Base-by-base conservation (phyloP, 2,888 invertebrate species). In the Amblyjoppa fuscipennis region DNA sequence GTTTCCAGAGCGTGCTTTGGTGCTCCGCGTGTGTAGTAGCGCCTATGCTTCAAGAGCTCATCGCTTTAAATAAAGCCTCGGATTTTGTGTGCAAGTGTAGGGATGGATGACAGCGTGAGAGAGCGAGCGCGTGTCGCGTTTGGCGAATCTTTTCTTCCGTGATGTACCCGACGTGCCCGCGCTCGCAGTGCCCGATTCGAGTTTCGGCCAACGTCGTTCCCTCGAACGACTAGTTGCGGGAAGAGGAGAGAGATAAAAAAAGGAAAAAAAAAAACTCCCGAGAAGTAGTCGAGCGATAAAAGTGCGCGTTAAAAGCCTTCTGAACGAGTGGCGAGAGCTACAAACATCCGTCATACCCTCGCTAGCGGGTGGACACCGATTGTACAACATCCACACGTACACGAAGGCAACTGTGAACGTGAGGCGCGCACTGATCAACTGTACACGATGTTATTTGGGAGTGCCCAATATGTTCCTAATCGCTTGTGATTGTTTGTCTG, bases 301-400 rank as follows among this genome's bases (percentile, higher is more conserved):
- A 68, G 38, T 59, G 78, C 34, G 20, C 25, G 73, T 83, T 83
- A 49, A 78, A 74, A 78, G 74, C 68, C 49, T 31, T 16, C 83
- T 78, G 49, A 59, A 49, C 59, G 83, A 56, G 74, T 59, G 83
- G 38, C 69, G 74, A 74, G 73, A 83, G 77, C 59, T 56, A 74
- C 41, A 83, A 83, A 83, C 51, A 68, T 81, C 28, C 73, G 51
- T 74, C 56, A 68, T 25, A 68, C 16, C 16, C 45, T 49, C 3
- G 16, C 16, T 49, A 49, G 4, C 3, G 45, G 45, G 45, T 49
- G 45, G 45, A 49, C 4, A 11, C 1, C 45, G 45, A 16, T 16
- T 49, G 45, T 49, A 11, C 45, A 16, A 13, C 16, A 49, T 13
- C 45, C 45, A 41, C 41, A 4, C 16, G 16, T 16, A 16, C 45